phyloP scores from a whole-genome alignment of 2,113 vertebrate genomes.

The Phaethon lepturus region DNA sequence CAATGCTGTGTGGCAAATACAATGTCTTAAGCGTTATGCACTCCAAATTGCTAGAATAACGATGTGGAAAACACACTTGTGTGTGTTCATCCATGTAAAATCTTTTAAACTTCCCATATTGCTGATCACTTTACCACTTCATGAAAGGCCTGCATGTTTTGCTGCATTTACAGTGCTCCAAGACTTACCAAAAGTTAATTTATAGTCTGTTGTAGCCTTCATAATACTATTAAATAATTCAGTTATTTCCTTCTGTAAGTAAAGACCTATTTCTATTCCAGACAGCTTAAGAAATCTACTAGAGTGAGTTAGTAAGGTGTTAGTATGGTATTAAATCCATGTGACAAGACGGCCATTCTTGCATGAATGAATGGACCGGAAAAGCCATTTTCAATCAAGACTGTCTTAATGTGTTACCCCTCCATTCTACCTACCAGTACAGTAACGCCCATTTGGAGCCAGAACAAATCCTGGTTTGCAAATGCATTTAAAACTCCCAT shows the following conservation, averaged over 20 bases:
- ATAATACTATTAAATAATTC: not conserved
- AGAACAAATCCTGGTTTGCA: slow-evolving; percentile 83
- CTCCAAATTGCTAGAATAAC: not conserved
- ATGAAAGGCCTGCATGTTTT: not conserved
- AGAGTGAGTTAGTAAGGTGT: not conserved
- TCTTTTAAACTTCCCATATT: not conserved
- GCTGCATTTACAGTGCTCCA: not conserved
- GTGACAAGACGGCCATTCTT: not conserved
- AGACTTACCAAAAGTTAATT: not conserved
- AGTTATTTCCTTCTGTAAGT: not conserved
- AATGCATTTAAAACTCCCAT: slow-evolving; percentile 84
- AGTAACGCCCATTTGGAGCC: slow-evolving; percentile 77
- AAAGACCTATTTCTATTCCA: not conserved
- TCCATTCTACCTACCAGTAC: slow-evolving; percentile 70
- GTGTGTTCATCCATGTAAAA: not conserved
- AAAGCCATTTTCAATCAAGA: not conserved
- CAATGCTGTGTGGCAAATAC: not conserved
- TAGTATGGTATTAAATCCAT: not conserved
- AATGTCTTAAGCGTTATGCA: not conserved
- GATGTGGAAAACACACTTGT: not conserved
- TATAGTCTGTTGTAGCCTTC: not conserved
- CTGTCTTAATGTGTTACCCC: not conserved
- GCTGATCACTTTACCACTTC: not conserved
- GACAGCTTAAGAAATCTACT: not conserved
- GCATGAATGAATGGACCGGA: not conserved